Evolutionary conservation across 2,113 vertebrate genomes (phyloP), one percentile per base, ranked within the genome.

Genomic region (Cinclus cinclus): DNA sequence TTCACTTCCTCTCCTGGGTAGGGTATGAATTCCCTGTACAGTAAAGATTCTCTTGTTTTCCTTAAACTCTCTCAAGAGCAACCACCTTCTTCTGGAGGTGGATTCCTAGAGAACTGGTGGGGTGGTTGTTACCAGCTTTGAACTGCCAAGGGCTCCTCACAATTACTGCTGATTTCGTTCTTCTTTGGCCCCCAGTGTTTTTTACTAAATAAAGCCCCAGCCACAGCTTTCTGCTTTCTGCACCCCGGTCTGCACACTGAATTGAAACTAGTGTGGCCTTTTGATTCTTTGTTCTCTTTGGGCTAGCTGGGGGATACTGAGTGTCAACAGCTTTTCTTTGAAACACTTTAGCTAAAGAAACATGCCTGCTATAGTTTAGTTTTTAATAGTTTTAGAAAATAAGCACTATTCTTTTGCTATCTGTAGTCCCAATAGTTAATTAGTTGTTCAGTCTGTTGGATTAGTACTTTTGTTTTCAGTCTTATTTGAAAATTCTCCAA

Each of bases 211-310:
- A 63, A 83, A 83, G n/a, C 41, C 8, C 21, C 35, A 62, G 30
- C 18, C 63, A 4, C 27, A 6, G 25, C 16, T 37, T 37, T 37
- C 35, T 37, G 11, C 46, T 74, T 77, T 81, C 81, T 83, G 68
- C 3, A 0, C 9, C 68, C 10, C 10, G 2, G 13, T 28, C 42
- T 70, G 39, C 7, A 0, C 3, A 3, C 18, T 35, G 28, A 78
- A 49, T 6, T 63, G 47, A 63, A 63, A 73, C 47, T 47, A 37
- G 62, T n/a, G 6, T 41, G 16, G 15, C 31, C 30, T 70, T 74
- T 58, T 75, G 52, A 53, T 52, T 77, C 39, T 60, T 70, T 49
- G 52, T 80, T 81, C 83, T 52, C 25, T 60, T 69, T 52, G 52
- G 21, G 13, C 22, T 76, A 58, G 2, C 82, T 73, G 16, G 30